phyloP scores from a whole-genome alignment of 2,113 vertebrate genomes.

The Salminus brasiliensis region DNA sequence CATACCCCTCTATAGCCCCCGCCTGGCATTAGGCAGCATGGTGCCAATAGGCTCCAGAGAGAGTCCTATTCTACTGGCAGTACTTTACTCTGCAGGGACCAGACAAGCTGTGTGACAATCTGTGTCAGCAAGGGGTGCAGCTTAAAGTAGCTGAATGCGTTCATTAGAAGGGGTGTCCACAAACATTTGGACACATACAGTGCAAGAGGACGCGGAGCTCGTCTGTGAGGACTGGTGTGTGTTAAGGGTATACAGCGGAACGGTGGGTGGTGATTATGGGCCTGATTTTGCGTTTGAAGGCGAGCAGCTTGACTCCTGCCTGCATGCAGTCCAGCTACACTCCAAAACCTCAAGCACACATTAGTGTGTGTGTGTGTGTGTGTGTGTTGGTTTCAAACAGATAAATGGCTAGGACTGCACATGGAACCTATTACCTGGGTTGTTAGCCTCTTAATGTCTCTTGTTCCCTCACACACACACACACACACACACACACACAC shows the following conservation, averaged over 20 bases:
- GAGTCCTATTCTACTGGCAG: too few species aligned
- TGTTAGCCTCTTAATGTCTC: slow-evolving; percentile 13
- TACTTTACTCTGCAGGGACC: too few species aligned
- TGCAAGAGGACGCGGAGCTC: too few species aligned
- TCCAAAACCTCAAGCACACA: slow-evolving; percentile 32
- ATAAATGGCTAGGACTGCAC: slow-evolving; percentile 28
- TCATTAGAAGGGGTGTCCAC: too few species aligned
- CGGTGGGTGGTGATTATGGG: not conserved
- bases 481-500: slow-evolving; percentile 10
- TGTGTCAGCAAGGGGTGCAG: too few species aligned
- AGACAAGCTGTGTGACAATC: too few species aligned
- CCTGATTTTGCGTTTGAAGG: slow-evolving; percentile 11
- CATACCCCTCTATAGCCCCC: too few species aligned
- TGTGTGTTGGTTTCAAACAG: slow-evolving; percentile 14
- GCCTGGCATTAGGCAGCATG: too few species aligned
- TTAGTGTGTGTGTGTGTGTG: slow-evolving; percentile 7
- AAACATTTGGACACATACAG: too few species aligned
- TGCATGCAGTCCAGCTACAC: slow-evolving; percentile 8
- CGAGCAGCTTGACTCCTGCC: slow-evolving; percentile 21
- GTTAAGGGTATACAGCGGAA: not conserved
- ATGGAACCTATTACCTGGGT: slow-evolving; percentile 49
- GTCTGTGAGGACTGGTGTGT: not conserved
- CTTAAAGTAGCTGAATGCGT: too few species aligned
- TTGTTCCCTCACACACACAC: not conserved
- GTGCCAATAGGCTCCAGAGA: too few species aligned